phyloP scores from a whole-genome alignment of 2,113 vertebrate genomes.

The Sinocyclocheilus maitianheensis region DNA sequence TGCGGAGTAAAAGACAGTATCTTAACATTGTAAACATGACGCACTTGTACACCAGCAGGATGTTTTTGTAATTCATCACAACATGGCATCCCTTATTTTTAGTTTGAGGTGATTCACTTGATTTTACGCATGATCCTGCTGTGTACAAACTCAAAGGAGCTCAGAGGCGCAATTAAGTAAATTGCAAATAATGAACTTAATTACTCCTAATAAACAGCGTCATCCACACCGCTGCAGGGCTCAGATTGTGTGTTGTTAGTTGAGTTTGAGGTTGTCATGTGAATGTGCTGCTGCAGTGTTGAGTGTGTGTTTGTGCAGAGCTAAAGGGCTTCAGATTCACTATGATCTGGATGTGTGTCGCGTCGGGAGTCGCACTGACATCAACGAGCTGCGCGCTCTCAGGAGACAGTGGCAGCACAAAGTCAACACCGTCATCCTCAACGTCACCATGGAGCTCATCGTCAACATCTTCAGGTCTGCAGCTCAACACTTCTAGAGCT shows the following conservation, averaged over 20 bases:
- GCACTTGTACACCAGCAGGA: neutral
- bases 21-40: neutral
- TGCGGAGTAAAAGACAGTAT: neutral
- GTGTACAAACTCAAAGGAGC: conserved; percentile 16
- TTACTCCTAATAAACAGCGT: neutral
- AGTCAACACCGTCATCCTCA: conserved; percentile 85
- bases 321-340: conserved; percentile 83
- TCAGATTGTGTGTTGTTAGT: neutral
- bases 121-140: neutral
- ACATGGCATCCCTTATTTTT: neutral
- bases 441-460: conserved; percentile 83
- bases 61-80: neutral
- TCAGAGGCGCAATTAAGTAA: neutral
- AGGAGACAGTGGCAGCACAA: conserved; percentile 84
- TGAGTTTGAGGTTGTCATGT: neutral
- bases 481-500: neutral
- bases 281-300: neutral
- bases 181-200: neutral
- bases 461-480: conserved; percentile 89
- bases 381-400: conserved; percentile 70
- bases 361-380: conserved; percentile 76
- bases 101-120: neutral
- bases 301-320: conserved; percentile 66
- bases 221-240: neutral
- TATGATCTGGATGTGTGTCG: conserved; percentile 86